Evolutionary conservation across 2,797 vertebrate genomes (phyloP).

Genomic region (Salarias fasciatus): DNA sequence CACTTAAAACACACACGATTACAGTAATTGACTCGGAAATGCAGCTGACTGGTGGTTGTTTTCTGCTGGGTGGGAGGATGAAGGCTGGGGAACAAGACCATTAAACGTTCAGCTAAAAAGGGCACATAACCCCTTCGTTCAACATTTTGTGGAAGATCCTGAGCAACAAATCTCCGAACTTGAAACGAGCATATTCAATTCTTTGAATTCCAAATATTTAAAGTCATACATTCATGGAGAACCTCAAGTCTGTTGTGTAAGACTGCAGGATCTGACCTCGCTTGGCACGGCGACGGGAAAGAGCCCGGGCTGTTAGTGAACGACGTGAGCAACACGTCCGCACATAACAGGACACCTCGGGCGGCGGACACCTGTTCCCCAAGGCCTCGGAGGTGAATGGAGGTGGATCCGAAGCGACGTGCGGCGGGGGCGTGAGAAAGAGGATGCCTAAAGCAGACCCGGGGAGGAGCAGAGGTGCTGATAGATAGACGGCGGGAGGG

Average conservation of each 20-base stretch:
- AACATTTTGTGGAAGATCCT: too few relatives aligned
- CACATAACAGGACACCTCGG: constrained; percentile 8
- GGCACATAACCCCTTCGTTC: too few relatives aligned
- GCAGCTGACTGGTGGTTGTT: too few relatives aligned
- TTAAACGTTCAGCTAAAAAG: too few relatives aligned
- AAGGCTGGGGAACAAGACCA: too few relatives aligned
- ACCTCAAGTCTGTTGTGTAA: not conserved
- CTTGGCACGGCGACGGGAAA: constrained; percentile 23
- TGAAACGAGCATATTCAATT: not conserved
- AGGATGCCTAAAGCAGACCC: constrained; percentile 41
- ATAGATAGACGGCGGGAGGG: constrained; percentile 22
- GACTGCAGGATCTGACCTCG: constrained; percentile 22
- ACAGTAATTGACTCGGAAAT: too few relatives aligned
- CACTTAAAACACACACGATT: too few relatives aligned
- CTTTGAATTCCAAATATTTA: not conserved
- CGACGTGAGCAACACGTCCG: not conserved
- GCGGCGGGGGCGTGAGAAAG: constrained; percentile 40
- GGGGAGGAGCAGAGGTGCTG: constrained; percentile 23
- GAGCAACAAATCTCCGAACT: too few relatives aligned
- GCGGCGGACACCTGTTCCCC: constrained; percentile 52
- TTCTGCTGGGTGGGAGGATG: too few relatives aligned
- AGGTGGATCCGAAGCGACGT: constrained; percentile 8
- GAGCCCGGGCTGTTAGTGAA: constrained; percentile 6
- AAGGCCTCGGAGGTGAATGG: constrained; percentile 25
- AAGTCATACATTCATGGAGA: constrained; percentile 6